These are phyloP conservation scores for Platichthys flesus DNA, from an alignment of 2,113 vertebrate genomes.

Conservation along the genomic window DNA sequence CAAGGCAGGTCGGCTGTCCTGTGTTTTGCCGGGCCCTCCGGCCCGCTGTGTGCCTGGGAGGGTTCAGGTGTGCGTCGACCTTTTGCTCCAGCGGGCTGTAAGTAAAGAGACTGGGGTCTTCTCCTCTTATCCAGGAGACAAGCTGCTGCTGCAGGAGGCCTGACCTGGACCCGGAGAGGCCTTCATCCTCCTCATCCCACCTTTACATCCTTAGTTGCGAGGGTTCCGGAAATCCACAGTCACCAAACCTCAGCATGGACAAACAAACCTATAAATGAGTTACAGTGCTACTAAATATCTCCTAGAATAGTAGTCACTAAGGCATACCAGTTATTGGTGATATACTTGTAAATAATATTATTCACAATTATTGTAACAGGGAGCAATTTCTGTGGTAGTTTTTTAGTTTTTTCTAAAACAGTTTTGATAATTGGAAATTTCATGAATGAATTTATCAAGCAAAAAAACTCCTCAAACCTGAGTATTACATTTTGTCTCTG, in stretches of 20 bases:
- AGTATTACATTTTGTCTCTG: no score
- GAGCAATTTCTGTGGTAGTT: no score
- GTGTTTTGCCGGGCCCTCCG: slow-evolving; percentile 66
- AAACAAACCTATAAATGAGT: slow-evolving; percentile 38
- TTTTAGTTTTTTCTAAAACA: no score
- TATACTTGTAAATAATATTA: no score
- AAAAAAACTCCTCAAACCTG: no score
- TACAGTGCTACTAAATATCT: neutral
- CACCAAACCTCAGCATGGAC: slow-evolving; percentile 47
- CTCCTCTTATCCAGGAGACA: slow-evolving; percentile 63
- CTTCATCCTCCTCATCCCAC: slow-evolving; percentile 22
- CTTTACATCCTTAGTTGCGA: slow-evolving; percentile 22
- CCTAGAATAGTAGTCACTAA: neutral
- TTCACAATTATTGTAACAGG: neutral
- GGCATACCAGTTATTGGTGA: no score
- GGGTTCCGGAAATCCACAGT: slow-evolving; percentile 9
- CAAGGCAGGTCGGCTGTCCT: slow-evolving; percentile 72
- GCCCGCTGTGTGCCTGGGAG: slow-evolving; percentile 54
- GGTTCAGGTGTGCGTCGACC: slow-evolving; percentile 80
- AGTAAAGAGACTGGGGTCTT: slow-evolving; percentile 76
- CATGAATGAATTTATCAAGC: no score
- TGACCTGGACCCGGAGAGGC: slow-evolving; percentile 45
- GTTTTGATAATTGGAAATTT: no score
- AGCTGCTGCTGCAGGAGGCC: slow-evolving; percentile 58
- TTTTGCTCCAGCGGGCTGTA: slow-evolving; percentile 75